phyloP scores from a whole-genome alignment of 2,797 vertebrate species.

The Myotis pilosus region DNA sequence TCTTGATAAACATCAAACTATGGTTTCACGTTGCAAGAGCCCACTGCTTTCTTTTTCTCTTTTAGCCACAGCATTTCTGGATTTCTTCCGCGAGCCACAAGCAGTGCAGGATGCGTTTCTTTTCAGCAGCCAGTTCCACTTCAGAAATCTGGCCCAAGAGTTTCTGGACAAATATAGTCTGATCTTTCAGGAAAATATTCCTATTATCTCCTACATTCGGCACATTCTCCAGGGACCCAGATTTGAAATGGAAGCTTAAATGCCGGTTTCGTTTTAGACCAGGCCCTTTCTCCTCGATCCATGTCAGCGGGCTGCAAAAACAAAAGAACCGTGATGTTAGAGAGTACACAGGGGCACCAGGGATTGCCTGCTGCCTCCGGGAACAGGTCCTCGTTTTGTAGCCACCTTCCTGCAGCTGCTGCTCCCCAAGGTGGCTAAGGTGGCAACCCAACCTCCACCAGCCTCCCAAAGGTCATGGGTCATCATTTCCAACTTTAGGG shows the following conservation, averaged over 20 bases:
- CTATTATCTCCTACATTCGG: slow-evolving; percentile 85
- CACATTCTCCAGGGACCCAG: slow-evolving; percentile 86
- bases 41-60: not conserved
- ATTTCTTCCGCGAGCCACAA: slow-evolving; percentile 90
- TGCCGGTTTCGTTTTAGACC: slow-evolving; percentile 88
- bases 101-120: slow-evolving; percentile 88
- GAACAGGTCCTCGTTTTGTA: not conserved
- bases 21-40: fast-evolving
- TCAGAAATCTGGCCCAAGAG: slow-evolving; percentile 85
- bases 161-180: slow-evolving; percentile 91
- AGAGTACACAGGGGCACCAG: not conserved
- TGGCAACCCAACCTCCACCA: not conserved
- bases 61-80: slow-evolving; percentile 82
- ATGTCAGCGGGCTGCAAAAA: slow-evolving; percentile 88
- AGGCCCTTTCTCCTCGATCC: slow-evolving; percentile 93
- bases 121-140: slow-evolving; percentile 87
- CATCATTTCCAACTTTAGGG: not conserved
- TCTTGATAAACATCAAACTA: not conserved
- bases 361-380: not conserved
- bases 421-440: not conserved
- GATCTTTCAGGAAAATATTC: slow-evolving; percentile 95
- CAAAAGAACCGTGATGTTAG: slow-evolving; percentile 41
- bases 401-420: not conserved
- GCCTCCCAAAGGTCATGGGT: not conserved
- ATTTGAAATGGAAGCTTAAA: slow-evolving; percentile 91